A percentile compares a stretch with the other conserved stretches of the same genome.
Evolutionary conservation across 2,888 invertebrate species (phyloP).

Genomic region (Philereme vetulata): DNA sequence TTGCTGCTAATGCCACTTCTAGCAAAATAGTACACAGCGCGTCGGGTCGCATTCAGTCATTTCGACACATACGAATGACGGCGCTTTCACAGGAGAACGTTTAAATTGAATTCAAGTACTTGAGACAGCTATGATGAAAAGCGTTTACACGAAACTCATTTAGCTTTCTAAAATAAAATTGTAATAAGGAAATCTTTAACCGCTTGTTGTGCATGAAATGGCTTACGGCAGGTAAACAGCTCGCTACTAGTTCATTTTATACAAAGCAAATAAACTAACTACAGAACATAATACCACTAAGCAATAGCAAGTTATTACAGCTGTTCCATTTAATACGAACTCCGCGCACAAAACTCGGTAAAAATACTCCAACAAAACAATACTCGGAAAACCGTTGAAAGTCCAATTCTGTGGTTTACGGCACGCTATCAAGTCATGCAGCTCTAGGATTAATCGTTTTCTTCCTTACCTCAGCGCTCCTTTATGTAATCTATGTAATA

Average conservation of each 20-base stretch:
- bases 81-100: conserved; percentile 44
- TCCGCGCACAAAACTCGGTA: conserved; percentile 7
- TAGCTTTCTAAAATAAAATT: background rate
- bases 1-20: conserved; percentile 25
- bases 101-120: conserved; percentile 37
- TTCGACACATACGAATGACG: conserved; percentile 48
- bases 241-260: background rate
- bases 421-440: conserved; percentile 42
- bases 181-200: too few relatives aligned
- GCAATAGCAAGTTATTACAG: conserved; percentile 8
- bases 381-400: conserved; percentile 23
- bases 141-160: background rate
- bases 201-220: too few relatives aligned
- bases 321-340: conserved; percentile 14
- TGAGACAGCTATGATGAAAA: background rate
- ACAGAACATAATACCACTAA: conserved; percentile 23
- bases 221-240: background rate
- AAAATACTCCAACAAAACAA: conserved; percentile 37
- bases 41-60: conserved; percentile 43
- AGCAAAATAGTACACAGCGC: conserved; percentile 42
- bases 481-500: conserved; percentile 69
- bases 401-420: conserved; percentile 26
- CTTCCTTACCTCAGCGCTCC: conserved; percentile 52
- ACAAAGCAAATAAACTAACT: background rate
- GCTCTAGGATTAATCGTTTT: conserved; percentile 45